Percentiles rank a stretch among this genome's conserved stretches.
These are phyloP conservation scores for Hydroisotoma schaefferi DNA, from an alignment of 2,888 invertebrate species.

Conservation along the genomic window DNA sequence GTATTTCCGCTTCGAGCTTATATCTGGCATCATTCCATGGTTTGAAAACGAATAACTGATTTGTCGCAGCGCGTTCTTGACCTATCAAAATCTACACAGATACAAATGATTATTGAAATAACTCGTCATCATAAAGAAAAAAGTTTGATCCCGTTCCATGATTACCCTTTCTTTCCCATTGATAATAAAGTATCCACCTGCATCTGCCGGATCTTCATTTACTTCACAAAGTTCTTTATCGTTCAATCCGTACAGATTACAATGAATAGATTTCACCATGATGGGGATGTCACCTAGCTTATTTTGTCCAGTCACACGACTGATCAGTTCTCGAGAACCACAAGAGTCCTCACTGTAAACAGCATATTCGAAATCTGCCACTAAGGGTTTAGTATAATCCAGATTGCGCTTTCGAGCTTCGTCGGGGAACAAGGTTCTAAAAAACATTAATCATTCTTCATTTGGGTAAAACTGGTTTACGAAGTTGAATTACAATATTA, in stretches of 20 bases:
- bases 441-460: no score
- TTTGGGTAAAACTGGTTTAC: no score
- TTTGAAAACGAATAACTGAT: conserved; percentile 62
- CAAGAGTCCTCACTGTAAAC: conserved; percentile 58
- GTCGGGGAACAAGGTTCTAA: conserved; percentile 63
- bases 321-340: conserved; percentile 51
- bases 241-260: conserved; percentile 57
- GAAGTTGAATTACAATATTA: no score
- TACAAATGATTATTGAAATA: no score
- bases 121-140: no score
- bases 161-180: conserved; percentile 61
- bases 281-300: conserved; percentile 60
- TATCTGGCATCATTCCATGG: conserved; percentile 60
- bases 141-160: no score
- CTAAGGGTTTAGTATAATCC: conserved; percentile 60
- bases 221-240: conserved; percentile 55
- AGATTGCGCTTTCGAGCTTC: conserved; percentile 60
- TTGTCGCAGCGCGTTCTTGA: conserved; percentile 63
- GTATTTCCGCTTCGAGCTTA: conserved; percentile 60
- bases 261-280: conserved; percentile 61
- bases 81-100: conserved; percentile 57
- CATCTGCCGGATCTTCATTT: conserved; percentile 62
- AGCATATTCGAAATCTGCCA: conserved; percentile 60
- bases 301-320: no score
- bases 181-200: conserved; percentile 63